A percentile compares a stretch with the other conserved stretches of the same genome.
These are phyloP conservation scores for Aphelinus certus DNA, from an alignment of 1,140 invertebrate genomes.

Conservation along the genomic window DNA sequence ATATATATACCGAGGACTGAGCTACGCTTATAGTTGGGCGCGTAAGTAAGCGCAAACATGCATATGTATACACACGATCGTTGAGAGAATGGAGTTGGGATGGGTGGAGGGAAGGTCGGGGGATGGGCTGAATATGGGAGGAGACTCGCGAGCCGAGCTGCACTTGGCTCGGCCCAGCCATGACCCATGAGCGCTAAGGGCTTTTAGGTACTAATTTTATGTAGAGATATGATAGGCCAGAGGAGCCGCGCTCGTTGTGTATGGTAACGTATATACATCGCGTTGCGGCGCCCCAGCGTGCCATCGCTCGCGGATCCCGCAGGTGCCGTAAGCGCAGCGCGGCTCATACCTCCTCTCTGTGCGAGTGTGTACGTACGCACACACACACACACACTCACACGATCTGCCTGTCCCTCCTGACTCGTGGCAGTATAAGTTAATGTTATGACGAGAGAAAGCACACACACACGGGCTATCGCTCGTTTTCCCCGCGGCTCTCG, in stretches of 20 bases:
- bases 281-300: conserved; percentile 46
- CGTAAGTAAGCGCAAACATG: too few species aligned
- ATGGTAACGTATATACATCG: not conserved
- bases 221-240: conserved; percentile 57
- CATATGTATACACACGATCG: too few species aligned
- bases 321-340: conserved; percentile 49
- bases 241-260: not conserved
- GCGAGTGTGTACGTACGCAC: not conserved
- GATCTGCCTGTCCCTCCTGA: not conserved
- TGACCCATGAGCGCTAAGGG: conserved; percentile 51
- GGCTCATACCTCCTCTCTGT: not conserved
- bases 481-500: too few species aligned
- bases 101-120: conserved; percentile 6
- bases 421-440: conserved; percentile 12
- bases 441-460: too few species aligned
- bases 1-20: too few species aligned
- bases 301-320: conserved; percentile 50
- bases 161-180: conserved; percentile 27
- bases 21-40: too few species aligned
- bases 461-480: too few species aligned
- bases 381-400: not conserved
- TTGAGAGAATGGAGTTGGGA: not conserved
- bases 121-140: not conserved
- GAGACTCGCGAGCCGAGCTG: not conserved
- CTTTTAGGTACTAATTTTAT: conserved; percentile 64